Base-by-base conservation (phyloP, 2,113 vertebrate genomes). In the Pampusana beccarii region DNA sequence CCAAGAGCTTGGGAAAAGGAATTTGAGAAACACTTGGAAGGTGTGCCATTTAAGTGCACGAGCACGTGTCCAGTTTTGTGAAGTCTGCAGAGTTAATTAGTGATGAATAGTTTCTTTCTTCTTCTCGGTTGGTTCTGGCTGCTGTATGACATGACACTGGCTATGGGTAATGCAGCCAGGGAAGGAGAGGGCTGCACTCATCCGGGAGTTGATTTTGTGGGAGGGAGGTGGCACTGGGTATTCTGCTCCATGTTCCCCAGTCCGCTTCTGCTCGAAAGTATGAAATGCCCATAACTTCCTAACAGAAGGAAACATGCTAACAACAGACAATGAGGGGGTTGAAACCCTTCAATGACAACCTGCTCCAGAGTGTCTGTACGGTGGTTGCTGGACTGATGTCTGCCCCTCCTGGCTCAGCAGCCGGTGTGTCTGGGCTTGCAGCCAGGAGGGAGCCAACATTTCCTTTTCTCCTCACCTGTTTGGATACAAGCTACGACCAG, bases 211-310 rank as follows among this genome's bases (percentile, higher is more conserved):
- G n/a, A 18, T 79, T 42, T 31, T 62, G 23, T 1, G 1, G 40
- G n/a, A 57, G 19, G 19, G 11, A 79, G 13, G 34, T 34, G 10
- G 18, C 34, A 6, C 48, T 40, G 24, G 29, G 5, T 34, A 57
- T 42, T 1, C 0, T 15, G 31, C 16, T 26, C 21, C 15, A 28
- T 1, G 2, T 31, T 74, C 16, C 44, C 24, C 33, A 17, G 11
- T 6, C 1, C 2, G 31, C 62, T 82, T 71, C 65, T 62, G 40
- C 36, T 42, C 23, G 50, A 44, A 77, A 66, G 21, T 24, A 44
- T 25, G n/a, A 62, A 74, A 71, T 21, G 23, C 24, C 29, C 11
- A 1, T 21, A 53, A 24, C 3, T 61, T 81, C 21, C 31, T 23
- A 51, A 54, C 42, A 17, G 48, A 64, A 78, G 54, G 16, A 29